Conservation (phyloP, 2,113 vertebrate genomes). For the Protobothrops flavoviridis region DNA sequence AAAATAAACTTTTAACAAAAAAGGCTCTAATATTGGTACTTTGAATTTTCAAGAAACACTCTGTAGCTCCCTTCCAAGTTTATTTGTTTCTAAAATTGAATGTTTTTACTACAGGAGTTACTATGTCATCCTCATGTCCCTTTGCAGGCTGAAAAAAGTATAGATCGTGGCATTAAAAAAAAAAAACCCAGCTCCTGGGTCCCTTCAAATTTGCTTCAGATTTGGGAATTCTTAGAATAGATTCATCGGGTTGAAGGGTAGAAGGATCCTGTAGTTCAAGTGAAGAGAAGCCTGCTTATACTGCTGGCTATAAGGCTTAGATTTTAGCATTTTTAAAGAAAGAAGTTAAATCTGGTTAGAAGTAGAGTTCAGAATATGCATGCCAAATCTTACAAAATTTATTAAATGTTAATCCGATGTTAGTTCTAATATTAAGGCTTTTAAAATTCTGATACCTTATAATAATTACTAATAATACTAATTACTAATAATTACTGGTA, state of each 20-base stretch:
- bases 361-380: not conserved
- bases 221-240: too few relatives aligned
- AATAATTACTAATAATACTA: not conserved
- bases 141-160: not conserved
- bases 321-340: not conserved
- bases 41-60: not conserved
- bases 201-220: not conserved
- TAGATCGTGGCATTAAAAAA: not conserved
- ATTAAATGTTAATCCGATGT: not conserved
- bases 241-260: too few relatives aligned
- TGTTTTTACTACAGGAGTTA: not conserved
- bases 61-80: not conserved
- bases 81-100: not conserved
- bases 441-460: not conserved
- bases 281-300: not conserved
- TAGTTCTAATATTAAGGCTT: not conserved
- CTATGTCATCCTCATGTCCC: not conserved
- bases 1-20: not conserved
- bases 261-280: not conserved
- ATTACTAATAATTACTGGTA: not conserved
- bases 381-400: not conserved
- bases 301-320: not conserved
- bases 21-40: not conserved
- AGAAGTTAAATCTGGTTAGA: not conserved
- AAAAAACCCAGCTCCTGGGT: not conserved